Conservation (phyloP, 2,113 vertebrate genomes). For the Pardalotus punctatus region DNA sequence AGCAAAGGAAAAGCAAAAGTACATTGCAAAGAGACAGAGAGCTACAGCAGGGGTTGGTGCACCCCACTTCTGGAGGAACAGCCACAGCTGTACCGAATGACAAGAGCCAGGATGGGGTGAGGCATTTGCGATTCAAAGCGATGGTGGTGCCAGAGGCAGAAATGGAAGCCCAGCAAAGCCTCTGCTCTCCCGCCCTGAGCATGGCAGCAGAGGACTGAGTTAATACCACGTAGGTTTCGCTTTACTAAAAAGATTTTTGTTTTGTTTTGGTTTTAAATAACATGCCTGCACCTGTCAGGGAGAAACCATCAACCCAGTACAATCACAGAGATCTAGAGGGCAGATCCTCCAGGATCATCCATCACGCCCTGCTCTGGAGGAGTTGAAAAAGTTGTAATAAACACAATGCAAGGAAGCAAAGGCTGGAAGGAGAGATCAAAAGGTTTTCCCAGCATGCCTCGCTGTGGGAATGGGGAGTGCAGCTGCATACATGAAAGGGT, state of each 20-base stretch:
- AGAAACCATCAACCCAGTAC: conserved; percentile 45
- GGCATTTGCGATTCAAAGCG: not conserved
- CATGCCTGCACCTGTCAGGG: conserved; percentile 52
- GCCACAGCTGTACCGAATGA: not conserved
- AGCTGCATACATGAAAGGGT: conserved; percentile 52
- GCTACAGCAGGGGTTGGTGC: not conserved
- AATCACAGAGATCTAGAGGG: conserved; percentile 48
- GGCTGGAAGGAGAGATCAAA: conserved; percentile 47
- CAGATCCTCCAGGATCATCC: conserved; percentile 15
- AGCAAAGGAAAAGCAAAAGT: not conserved
- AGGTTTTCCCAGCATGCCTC: not conserved
- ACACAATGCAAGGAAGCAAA: conserved; percentile 20
- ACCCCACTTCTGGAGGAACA: not conserved
- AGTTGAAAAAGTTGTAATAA: conserved; percentile 25
- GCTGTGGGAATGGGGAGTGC: conserved; percentile 41
- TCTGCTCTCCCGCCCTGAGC: not conserved
- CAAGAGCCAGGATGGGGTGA: not conserved
- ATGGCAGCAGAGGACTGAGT: not conserved
- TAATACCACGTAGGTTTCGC: not conserved
- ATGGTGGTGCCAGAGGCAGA: not conserved
- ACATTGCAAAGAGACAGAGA: not conserved
- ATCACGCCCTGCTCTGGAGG: conserved; percentile 26
- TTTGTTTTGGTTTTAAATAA: conserved; percentile 26
- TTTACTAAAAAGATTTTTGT: conserved; percentile 7
- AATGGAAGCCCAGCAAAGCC: not conserved